Conservation (phyloP, 2,888 invertebrate genomes). For the Eugnorisma glareosa region DNA sequence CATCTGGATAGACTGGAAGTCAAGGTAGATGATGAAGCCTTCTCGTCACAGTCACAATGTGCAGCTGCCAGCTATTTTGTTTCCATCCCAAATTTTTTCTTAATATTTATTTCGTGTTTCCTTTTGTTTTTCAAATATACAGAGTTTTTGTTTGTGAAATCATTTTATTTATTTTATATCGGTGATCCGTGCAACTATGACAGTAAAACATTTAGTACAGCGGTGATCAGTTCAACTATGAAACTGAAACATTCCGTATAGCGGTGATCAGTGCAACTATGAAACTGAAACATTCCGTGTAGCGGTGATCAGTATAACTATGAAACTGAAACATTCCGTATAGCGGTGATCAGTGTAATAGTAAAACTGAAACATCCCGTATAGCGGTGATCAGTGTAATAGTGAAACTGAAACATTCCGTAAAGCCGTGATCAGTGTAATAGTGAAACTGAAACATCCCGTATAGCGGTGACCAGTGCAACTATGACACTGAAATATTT, state of each 20-base stretch:
- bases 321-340: neutral
- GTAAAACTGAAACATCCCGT: neutral
- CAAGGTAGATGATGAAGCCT: neutral
- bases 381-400: neutral
- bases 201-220: neutral
- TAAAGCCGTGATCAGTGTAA: neutral
- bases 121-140: neutral
- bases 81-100: neutral
- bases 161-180: neutral
- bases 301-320: neutral
- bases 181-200: neutral
- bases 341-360: neutral
- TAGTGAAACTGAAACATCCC: neutral
- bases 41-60: neutral
- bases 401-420: neutral
- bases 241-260: neutral
- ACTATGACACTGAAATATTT: neutral
- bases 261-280: neutral
- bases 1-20: neutral
- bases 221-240: neutral
- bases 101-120: neutral
- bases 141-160: neutral
- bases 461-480: neutral
- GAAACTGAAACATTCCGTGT: neutral
- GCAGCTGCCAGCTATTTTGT: neutral